Conservation (phyloP, 2,888 invertebrate species). For the Molanna angustata region DNA sequence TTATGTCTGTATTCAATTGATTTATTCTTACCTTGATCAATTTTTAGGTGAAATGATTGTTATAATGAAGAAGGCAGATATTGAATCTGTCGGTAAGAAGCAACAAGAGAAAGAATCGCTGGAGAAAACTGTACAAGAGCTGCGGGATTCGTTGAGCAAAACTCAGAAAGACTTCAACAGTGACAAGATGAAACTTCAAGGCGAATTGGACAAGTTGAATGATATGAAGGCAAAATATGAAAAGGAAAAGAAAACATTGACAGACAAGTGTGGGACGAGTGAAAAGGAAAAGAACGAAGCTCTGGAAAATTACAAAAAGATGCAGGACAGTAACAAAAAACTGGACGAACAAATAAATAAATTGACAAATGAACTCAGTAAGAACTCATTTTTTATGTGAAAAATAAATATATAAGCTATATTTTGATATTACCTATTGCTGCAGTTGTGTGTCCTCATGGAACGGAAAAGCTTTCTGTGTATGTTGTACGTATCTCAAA, state of each 20-base stretch:
- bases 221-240: slow-evolving; percentile 51
- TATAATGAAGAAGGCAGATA: slow-evolving; percentile 59
- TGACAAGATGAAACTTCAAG: slow-evolving; percentile 52
- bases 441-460: background rate
- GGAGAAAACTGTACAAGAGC: slow-evolving; percentile 54
- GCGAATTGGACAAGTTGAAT: slow-evolving; percentile 53
- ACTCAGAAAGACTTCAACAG: slow-evolving; percentile 53
- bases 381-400: too few relatives aligned
- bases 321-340: slow-evolving; percentile 63
- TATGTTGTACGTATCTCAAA: too few relatives aligned
- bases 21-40: too few relatives aligned
- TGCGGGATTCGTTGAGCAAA: slow-evolving; percentile 51
- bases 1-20: too few relatives aligned
- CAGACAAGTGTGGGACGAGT: slow-evolving; percentile 45
- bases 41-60: slow-evolving; percentile 57
- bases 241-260: slow-evolving; percentile 46
- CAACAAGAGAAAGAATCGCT: slow-evolving; percentile 48
- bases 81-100: slow-evolving; percentile 48
- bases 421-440: too few relatives aligned
- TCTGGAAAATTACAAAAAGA: slow-evolving; percentile 49
- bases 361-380: slow-evolving; percentile 60
- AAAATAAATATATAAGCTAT: too few relatives aligned
- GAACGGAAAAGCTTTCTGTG: background rate
- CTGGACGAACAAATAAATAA: slow-evolving; percentile 59
- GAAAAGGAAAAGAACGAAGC: slow-evolving; percentile 46